Conservation (phyloP, 2,797 vertebrate species). For the Pseudochirops corinnae region DNA sequence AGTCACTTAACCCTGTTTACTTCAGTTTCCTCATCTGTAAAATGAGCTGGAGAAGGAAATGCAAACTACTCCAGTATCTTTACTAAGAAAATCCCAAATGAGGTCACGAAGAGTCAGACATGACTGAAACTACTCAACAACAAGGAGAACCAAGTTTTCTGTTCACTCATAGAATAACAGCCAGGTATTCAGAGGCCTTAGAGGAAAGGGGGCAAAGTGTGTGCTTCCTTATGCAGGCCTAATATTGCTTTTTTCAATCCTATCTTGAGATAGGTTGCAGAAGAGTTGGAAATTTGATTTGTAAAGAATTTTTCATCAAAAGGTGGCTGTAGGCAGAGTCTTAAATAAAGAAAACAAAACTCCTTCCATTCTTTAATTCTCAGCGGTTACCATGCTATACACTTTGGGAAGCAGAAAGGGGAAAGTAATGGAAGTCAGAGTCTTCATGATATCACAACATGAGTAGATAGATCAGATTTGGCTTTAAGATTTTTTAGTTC, state of each 20-base stretch:
- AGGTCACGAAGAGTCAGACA: background rate
- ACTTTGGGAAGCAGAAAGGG: conserved; percentile 37
- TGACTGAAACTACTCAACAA: background rate
- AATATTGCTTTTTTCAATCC: background rate
- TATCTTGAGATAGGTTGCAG: background rate
- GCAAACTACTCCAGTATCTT: background rate
- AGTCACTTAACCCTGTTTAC: background rate
- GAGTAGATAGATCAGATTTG: background rate
- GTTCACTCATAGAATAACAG: conserved; percentile 58
- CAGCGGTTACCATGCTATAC: background rate
- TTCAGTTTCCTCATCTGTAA: background rate
- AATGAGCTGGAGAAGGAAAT: background rate
- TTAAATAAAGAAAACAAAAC: conserved; percentile 37
- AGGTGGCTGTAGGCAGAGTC: background rate
- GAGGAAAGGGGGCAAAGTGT: background rate
- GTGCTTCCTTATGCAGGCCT: background rate
- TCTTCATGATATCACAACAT: background rate
- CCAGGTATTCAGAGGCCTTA: background rate
- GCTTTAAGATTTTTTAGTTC: background rate
- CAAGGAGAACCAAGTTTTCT: background rate
- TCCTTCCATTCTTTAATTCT: conserved; percentile 1
- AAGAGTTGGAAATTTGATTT: background rate
- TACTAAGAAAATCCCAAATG: background rate
- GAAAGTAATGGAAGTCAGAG: too few species aligned
- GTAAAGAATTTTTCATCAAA: conserved; percentile 20